Base-by-base conservation (phyloP, 2,888 invertebrate genomes). In the Melinaea marsaeus region DNA sequence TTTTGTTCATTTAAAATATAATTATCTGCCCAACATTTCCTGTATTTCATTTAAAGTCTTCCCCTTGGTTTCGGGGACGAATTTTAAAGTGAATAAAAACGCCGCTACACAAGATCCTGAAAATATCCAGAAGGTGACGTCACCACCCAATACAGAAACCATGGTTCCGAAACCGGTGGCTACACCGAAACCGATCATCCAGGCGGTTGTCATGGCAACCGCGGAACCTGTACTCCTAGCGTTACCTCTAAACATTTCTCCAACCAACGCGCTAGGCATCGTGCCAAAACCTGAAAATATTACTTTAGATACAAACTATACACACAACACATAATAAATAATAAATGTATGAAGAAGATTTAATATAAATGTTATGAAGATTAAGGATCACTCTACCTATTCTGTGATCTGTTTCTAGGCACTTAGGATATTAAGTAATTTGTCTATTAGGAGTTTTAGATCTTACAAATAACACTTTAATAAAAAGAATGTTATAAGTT, bases 21-120 rank as follows among this genome's bases (percentile, higher is more conserved):
- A 9, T 63, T 61, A 71, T 42, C 63, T 65, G n/a, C 71, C 67
- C 32, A 81, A 69, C 42, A 80, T 74, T 58, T 74, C 69, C 45
- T 80, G 79, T 46, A 81, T 80, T 62, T 81, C 80, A 55, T 71
- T 74, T 13, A 81, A 66, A 13, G 71, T 78, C 56, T 69, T 79
- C 0, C 81, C 80, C 48, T 78, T 80, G 0, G 81, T 81, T 57
- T 81, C 80, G 1, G 81, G 81, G 0, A 81, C 78, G 51, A 74
- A 78, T 22, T 73, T 75, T 9, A 69, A 72, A 0, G 79, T 77
- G 46, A 81, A 81, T 0, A 75, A 13, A 42, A 77, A 80, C 0
- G 79, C 79, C 0, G 63, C 63, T 0, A 77, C 45, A 22, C 79
- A 79, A 0, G 76, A 75, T 5, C 65, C 64, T 0, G 79, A 68